phyloP scores from a whole-genome alignment of 2,797 vertebrate genomes.

The Chelmon rostratus region DNA sequence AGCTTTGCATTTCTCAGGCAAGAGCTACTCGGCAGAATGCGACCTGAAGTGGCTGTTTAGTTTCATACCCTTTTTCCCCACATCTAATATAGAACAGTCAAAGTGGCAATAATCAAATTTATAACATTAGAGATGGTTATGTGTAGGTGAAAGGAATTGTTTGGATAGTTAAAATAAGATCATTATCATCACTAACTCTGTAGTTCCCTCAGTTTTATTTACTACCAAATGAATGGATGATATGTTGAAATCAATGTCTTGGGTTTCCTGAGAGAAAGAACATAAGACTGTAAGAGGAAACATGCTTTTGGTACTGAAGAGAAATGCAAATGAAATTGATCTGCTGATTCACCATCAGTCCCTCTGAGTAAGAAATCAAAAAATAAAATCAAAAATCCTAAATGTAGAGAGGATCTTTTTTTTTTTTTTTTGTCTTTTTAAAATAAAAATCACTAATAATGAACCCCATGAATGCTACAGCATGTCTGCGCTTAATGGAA shows the following conservation, averaged over 20 bases:
- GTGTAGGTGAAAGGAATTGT: background rate
- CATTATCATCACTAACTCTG: background rate
- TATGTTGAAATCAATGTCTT: background rate
- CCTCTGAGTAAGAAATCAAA: background rate
- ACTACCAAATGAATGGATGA: background rate
- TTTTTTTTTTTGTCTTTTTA: background rate
- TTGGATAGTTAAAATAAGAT: background rate
- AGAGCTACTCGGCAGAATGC: constrained; percentile 38
- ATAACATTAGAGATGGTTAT: background rate
- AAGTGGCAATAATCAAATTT: background rate
- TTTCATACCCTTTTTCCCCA: constrained; percentile 5
- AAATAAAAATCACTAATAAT: constrained; percentile 7
- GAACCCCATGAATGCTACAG: background rate
- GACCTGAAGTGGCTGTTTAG: constrained; percentile 52
- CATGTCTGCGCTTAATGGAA: background rate
- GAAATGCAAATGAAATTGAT: background rate
- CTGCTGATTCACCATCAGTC: background rate
- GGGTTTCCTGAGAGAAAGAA: background rate
- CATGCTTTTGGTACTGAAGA: background rate
- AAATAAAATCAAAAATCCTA: background rate
- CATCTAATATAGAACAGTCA: background rate
- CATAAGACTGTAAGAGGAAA: background rate
- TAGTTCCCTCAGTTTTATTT: too few species aligned
- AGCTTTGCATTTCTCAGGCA: constrained; percentile 55
- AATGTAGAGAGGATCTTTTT: background rate